Evolutionary conservation across 2,888 invertebrate species (phyloP).

Genomic region (Stenchaetothrips biformis): DNA sequence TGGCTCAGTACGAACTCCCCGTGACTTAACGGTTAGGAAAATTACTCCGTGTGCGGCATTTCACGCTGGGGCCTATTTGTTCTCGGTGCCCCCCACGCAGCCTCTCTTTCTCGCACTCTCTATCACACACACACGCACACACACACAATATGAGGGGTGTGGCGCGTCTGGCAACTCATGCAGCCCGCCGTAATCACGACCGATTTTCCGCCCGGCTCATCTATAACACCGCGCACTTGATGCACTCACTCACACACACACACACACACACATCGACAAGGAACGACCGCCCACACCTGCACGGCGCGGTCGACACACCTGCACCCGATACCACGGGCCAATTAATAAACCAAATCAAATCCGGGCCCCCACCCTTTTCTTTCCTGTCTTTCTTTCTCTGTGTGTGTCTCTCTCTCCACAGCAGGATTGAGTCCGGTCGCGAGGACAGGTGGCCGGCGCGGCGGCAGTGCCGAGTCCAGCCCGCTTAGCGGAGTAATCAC

Average conservation of each 20-base stretch:
- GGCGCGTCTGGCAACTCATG: background rate
- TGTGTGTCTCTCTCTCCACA: too few relatives aligned
- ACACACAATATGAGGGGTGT: too few relatives aligned
- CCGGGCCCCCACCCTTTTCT: background rate
- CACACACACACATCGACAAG: background rate
- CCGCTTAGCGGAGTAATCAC: too few relatives aligned
- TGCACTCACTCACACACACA: conserved; percentile 6
- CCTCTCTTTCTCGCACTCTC: background rate
- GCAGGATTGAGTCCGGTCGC: too few relatives aligned
- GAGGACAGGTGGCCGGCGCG: too few relatives aligned
- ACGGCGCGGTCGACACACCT: conserved; percentile 26
- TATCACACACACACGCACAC: too few relatives aligned
- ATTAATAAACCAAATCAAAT: conserved; percentile 41
- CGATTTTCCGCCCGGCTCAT: conserved; percentile 27
- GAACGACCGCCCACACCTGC: conserved; percentile 20
- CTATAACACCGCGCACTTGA: conserved; percentile 13
- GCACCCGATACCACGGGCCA: conserved; percentile 40
- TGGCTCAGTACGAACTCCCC: background rate
- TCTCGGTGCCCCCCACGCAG: background rate
- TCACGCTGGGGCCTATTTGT: background rate
- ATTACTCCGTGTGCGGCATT: background rate
- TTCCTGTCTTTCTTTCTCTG: too few relatives aligned
- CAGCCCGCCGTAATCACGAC: background rate
- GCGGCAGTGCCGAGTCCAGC: too few relatives aligned
- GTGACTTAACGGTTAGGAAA: background rate